Base-by-base conservation (phyloP, 2,888 invertebrate species). In the Diplazon laetatorius region DNA sequence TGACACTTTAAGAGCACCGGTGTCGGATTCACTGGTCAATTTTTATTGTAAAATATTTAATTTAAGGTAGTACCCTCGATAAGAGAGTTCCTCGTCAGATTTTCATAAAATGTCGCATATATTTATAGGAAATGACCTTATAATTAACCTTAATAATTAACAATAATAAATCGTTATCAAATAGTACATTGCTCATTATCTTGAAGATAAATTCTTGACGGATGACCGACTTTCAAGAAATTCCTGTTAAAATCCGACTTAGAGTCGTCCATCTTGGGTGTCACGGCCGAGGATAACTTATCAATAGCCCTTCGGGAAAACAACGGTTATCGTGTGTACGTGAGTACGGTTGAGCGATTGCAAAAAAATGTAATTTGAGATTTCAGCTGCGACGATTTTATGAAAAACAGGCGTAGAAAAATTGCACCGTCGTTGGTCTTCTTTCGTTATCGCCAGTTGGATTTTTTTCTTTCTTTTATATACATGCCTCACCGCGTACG, bases 391-490 rank as follows among this genome's bases (percentile, higher is more conserved):
- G 44, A 60, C 14, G 12, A 42, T 44, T 20, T 62, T 63, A n/a
- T n/a, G n/a, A n/a, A 12, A 20, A 50, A 60, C 10, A 14, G 35
- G 20, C 52, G 12, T n/a, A n/a, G 52, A 65, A 65, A 65, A 55
- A 35, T 30, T n/a, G 20, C 20, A 39, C 55, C 37, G 18, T 30
- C 39, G 55, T 70, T n/a, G n/a, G n/a, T n/a, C n/a, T n/a, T 76
- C 48, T 48, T 10, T 39, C 18, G 57, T 63, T 76, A 76, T 76
- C 69, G 20, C 48, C 5, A 18, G n/a, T 10, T 68, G 20, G 14
- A 14, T 57, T 60, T 71, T 66, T 65, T 5, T 44, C 30, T 16
- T 50, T 60, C 62, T 57, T 69, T n/a, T n/a, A n/a, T n/a, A n/a
- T n/a, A n/a, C n/a, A 46, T 14, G 16, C 35, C n/a, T 18, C 1